Base-by-base conservation (phyloP, 2,113 vertebrate species). In the Xyrauchen texanus region DNA sequence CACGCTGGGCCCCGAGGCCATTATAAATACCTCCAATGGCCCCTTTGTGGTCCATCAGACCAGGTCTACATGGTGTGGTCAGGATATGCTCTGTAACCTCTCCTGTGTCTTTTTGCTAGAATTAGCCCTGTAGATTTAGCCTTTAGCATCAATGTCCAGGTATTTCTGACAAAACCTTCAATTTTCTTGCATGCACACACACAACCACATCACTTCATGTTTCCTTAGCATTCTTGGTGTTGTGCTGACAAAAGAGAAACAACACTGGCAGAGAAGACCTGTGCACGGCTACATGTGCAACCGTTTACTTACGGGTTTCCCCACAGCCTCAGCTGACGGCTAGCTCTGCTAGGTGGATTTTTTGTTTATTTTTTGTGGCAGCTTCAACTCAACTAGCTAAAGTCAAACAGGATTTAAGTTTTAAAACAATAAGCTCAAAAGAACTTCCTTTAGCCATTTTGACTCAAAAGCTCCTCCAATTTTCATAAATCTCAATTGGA, bases 21-120 rank as follows among this genome's bases (percentile, higher is more conserved):
- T 93, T 93, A 93, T 93, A 93, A 93, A 93, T 85, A 88, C 90
- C 88, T 85, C 86, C 55, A 79, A 83, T 85, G 84, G 88, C 87
- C 91, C 90, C 89, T 90, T 87, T 90, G 85, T 85, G 72, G 88
- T 89, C 90, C 84, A 82, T 92, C 91, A 91, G 89, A 92, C 88
- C 91, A 90, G 88, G 90, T 91, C 83, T 90, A 89, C 47, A 58
- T 57, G 68, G 88, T 82, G 90, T 91, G 89, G 88, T 87, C 79
- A 79, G 85, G 91, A 89, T 84, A 86, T 85, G 69, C 76, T 76
- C 69, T 15, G 34, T 81, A 58, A 83, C 84, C 83, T 84, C 90
- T 87, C 86, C 21, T 34, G 21, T 34, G 21, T 34, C 21, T 34
- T 3, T 1, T 34, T 34, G 21, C 21, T 34, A 34, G 21, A 34